Conservation (phyloP, 2,113 vertebrate genomes). For the Nibea coibor region DNA sequence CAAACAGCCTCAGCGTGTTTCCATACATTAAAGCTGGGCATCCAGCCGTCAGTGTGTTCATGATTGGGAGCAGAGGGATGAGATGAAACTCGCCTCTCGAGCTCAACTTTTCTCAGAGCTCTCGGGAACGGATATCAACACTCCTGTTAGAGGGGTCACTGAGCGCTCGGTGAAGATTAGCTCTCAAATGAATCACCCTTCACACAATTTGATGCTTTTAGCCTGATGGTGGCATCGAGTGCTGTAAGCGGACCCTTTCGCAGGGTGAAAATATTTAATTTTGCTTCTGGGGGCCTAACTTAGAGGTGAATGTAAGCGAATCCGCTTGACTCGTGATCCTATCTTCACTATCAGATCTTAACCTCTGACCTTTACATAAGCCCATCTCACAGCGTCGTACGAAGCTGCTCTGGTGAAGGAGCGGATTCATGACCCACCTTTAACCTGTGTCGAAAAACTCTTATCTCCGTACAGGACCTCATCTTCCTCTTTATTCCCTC, state of each 20-base stretch:
- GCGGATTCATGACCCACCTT: slow-evolving; percentile 49
- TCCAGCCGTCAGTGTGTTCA: slow-evolving; percentile 30
- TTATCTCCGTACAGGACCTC: slow-evolving; percentile 48
- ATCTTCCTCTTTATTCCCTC: slow-evolving; percentile 40
- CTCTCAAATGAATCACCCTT: slow-evolving; percentile 17
- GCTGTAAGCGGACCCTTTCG: background rate
- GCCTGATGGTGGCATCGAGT: background rate
- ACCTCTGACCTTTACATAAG: slow-evolving; percentile 29
- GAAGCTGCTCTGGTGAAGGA: slow-evolving; percentile 28
- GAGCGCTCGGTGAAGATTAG: slow-evolving; percentile 14
- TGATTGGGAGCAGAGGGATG: slow-evolving; percentile 23
- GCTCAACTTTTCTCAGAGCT: slow-evolving; percentile 7
- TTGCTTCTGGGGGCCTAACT: background rate
- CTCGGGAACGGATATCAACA: slow-evolving; percentile 28
- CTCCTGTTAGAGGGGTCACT: slow-evolving; percentile 7
- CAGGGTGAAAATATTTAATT: background rate
- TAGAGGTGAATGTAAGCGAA: background rate
- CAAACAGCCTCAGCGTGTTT: slow-evolving; percentile 51
- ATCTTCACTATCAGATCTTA: slow-evolving; percentile 36
- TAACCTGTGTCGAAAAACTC: slow-evolving; percentile 53
- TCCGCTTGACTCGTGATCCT: background rate
- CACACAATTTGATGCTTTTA: slow-evolving; percentile 12
- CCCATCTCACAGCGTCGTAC: slow-evolving; percentile 12
- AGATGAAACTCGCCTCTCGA: slow-evolving; percentile 4
- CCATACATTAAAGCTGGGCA: slow-evolving; percentile 38